Conservation (phyloP, 2,888 invertebrate genomes). For the Quadroppia sp. region DNA sequence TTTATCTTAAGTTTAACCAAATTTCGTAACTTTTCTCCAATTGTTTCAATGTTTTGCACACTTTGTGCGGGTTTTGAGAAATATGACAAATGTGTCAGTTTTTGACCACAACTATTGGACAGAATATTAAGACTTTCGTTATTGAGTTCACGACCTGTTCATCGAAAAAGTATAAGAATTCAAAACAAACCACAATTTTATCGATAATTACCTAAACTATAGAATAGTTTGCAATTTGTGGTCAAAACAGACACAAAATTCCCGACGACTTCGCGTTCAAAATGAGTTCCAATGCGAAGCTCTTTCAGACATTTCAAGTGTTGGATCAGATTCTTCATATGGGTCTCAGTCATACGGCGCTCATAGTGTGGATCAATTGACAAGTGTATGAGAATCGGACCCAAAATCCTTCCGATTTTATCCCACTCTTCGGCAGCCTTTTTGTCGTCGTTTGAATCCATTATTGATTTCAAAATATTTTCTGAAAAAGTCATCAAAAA, state of each 20-base stretch:
- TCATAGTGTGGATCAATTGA: slow-evolving; percentile 17
- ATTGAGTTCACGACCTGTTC: not conserved
- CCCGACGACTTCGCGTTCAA: slow-evolving; percentile 12
- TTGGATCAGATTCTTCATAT: slow-evolving; percentile 13
- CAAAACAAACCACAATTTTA: not conserved
- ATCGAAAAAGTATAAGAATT: not conserved
- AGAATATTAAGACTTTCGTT: not conserved
- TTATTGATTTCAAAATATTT: not conserved
- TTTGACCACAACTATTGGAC: not conserved
- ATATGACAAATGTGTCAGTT: not conserved
- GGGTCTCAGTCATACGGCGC: not conserved
- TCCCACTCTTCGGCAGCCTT: not conserved
- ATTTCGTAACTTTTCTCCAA: not conserved
- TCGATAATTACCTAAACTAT: slow-evolving; percentile 16
- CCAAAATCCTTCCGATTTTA: not conserved
- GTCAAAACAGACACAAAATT: not conserved
- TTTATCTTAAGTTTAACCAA: not conserved
- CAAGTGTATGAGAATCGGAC: not conserved
- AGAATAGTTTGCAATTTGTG: not conserved
- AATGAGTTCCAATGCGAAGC: slow-evolving; percentile 10
- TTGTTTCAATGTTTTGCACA: not conserved
- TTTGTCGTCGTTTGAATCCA: not conserved
- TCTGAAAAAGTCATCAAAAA: not conserved
- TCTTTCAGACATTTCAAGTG: not conserved
- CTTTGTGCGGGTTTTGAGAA: not conserved